Evolutionary conservation across 2,888 invertebrate species (phyloP).

Genomic region (Pterobdella sp.): DNA sequence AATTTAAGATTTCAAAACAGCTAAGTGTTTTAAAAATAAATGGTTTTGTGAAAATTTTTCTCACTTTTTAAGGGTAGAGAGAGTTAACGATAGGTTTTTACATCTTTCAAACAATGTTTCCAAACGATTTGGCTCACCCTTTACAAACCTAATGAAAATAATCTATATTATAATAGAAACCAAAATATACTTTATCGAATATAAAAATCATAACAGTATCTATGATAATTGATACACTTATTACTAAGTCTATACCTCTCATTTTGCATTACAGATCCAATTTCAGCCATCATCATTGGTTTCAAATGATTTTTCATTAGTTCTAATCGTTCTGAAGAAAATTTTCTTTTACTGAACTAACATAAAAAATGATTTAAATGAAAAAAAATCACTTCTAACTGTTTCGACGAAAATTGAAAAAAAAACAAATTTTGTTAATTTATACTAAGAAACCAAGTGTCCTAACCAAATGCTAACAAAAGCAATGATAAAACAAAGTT

Average conservation of each 20-base stretch:
- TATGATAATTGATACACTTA: not conserved
- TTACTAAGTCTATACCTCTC: conserved; percentile 10
- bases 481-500: too few species aligned
- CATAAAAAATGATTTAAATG: too few species aligned
- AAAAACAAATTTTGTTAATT: too few species aligned
- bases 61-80: conserved; percentile 18
- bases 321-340: conserved; percentile 1
- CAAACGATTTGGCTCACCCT: conserved; percentile 16
- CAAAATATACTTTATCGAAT: not conserved
- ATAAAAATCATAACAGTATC: not conserved
- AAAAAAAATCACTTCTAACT: too few species aligned
- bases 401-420: too few species aligned
- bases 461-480: too few species aligned
- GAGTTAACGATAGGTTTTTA: not conserved
- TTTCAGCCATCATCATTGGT: conserved; percentile 17
- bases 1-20: not conserved
- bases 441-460: too few species aligned
- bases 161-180: too few species aligned
- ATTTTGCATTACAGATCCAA: conserved; percentile 6
- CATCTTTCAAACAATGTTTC: conserved; percentile 16
- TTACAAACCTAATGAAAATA: conserved; percentile 19
- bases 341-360: too few species aligned
- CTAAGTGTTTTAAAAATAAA: not conserved
- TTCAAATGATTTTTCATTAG: not conserved
- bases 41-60: not conserved